Conservation (phyloP, 2,113 vertebrate genomes). For the Callipepla squamata region DNA sequence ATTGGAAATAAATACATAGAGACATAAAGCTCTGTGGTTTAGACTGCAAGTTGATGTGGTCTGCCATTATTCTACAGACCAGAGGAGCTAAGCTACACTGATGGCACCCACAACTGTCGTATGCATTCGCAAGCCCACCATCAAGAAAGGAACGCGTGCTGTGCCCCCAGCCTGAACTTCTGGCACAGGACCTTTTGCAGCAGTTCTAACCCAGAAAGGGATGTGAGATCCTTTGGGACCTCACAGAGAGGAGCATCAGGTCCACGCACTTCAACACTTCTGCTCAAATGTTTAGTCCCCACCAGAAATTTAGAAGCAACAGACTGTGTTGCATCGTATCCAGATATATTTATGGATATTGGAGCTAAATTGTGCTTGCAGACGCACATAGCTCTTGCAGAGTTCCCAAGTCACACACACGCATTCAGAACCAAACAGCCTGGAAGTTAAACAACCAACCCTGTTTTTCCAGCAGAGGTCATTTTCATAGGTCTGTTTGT, state of each 20-base stretch:
- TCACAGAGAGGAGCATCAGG: neutral
- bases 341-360: neutral
- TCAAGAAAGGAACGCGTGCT: fast-evolving
- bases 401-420: fast-evolving
- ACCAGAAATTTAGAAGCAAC: neutral
- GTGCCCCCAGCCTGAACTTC: neutral
- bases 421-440: neutral
- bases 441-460: neutral
- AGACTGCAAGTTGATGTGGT: neutral
- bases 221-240: neutral
- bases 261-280: neutral
- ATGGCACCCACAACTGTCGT: neutral
- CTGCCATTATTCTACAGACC: neutral
- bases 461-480: neutral
- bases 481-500: neutral
- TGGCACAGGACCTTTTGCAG: neutral
- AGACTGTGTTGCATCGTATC: fast-evolving
- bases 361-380: neutral
- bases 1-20: neutral
- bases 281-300: neutral
- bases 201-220: neutral
- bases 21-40: neutral
- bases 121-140: neutral
- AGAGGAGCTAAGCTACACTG: neutral
- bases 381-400: neutral